Evolutionary conservation across 1,140 invertebrate species (phyloP).

Genomic region (Sitobion miscanthi): DNA sequence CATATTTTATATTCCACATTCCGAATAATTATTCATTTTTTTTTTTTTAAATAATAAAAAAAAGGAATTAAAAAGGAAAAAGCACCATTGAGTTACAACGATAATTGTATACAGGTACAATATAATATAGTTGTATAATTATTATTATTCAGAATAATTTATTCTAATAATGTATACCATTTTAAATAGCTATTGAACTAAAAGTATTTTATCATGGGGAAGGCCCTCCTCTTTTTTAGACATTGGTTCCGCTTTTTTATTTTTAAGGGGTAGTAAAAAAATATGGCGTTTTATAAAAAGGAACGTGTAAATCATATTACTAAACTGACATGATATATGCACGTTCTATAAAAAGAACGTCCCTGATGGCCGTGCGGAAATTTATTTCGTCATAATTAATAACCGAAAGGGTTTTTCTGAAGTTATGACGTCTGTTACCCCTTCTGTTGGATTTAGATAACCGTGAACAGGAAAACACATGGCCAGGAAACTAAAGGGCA

Average conservation of each 20-base stretch:
- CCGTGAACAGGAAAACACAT: constrained; percentile 56
- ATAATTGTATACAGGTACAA: neutral
- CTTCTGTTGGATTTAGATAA: constrained; percentile 50
- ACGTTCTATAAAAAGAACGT: constrained; percentile 51
- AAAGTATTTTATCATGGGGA: neutral
- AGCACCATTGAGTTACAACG: neutral
- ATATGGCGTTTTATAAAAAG: constrained; percentile 44
- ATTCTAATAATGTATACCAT: neutral
- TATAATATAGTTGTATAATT: too few species aligned
- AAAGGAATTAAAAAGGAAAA: neutral
- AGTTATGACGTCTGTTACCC: constrained; percentile 50
- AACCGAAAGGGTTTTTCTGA: constrained; percentile 51
- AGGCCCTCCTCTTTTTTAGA: neutral
- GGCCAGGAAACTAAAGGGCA: constrained; percentile 51
- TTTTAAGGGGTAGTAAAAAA: constrained; percentile 1
- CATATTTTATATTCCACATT: neutral
- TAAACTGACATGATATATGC: constrained; percentile 41
- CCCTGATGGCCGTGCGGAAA: constrained; percentile 50
- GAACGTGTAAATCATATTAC: constrained; percentile 41
- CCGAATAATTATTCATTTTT: neutral
- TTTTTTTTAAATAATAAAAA: neutral
- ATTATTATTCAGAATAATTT: too few species aligned
- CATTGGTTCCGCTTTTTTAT: constrained; percentile 21
- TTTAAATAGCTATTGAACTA: neutral
- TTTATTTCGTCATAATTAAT: constrained; percentile 55